Percentiles rank a stretch among this genome's conserved stretches.
These are phyloP conservation scores for Polypterus bichir DNA, from an alignment of 2,113 vertebrate genomes.

Conservation along the genomic window DNA sequence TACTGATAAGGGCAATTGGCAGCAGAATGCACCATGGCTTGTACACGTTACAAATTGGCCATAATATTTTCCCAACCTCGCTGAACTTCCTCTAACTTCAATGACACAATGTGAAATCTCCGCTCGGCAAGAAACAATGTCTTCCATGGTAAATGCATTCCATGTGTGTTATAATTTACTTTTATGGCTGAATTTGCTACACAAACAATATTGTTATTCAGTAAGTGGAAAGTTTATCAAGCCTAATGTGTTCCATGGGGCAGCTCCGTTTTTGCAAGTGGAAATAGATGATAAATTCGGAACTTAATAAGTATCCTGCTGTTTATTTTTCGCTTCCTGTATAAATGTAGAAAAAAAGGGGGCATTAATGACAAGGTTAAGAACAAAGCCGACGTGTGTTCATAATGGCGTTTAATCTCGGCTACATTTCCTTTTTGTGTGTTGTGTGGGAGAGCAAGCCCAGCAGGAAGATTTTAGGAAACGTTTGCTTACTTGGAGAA, in stretches of 20 bases:
- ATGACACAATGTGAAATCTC: constrained; percentile 2
- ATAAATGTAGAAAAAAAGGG: constrained; percentile 1
- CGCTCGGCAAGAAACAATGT: constrained; percentile 2
- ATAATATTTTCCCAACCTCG: constrained; percentile 4
- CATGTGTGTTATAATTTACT: constrained; percentile 6
- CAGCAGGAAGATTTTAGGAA: too few relatives aligned
- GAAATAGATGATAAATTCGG: constrained; percentile 1
- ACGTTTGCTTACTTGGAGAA: too few relatives aligned
- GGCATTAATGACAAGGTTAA: neutral
- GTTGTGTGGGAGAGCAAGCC: too few relatives aligned
- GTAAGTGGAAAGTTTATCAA: constrained; percentile 4
- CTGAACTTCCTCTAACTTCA: constrained; percentile 6
- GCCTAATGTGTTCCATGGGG: constrained; percentile 5
- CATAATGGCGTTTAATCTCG: too few relatives aligned
- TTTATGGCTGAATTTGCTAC: constrained; percentile 5
- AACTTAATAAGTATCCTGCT: neutral
- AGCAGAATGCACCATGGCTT: constrained; percentile 5
- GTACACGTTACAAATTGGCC: constrained; percentile 1
- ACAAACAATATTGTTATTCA: constrained; percentile 5
- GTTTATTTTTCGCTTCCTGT: constrained; percentile 4
- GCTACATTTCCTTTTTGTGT: too few relatives aligned
- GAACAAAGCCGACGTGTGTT: neutral
- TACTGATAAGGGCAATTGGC: constrained; percentile 7
- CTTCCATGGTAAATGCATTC: constrained; percentile 1
- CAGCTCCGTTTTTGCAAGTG: neutral